Conservation (phyloP, 2,888 invertebrate species). For the Lithophane ornitopus region DNA sequence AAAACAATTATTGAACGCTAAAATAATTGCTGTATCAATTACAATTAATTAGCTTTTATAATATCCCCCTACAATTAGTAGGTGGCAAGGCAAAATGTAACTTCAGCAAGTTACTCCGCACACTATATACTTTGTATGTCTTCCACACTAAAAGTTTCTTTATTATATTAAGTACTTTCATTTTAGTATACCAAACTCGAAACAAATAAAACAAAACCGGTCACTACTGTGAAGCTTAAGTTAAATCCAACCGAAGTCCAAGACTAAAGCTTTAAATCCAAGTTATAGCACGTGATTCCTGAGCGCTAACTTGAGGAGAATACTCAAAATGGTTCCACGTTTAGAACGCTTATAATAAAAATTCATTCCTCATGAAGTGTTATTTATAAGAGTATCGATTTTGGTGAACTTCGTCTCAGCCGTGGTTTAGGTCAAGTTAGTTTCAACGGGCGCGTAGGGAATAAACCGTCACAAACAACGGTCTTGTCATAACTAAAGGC, state of each 20-base stretch:
- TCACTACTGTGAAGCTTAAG: conserved; percentile 50
- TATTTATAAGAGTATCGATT: conserved; percentile 35
- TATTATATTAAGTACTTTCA: conserved; percentile 44
- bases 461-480: conserved; percentile 42
- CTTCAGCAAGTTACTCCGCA: conserved; percentile 12
- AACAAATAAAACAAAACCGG: conserved; percentile 59
- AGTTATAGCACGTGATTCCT: conserved; percentile 54
- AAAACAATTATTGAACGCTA: not conserved
- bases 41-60: conserved; percentile 11
- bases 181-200: conserved; percentile 46
- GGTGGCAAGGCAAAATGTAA: conserved; percentile 3
- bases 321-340: conserved; percentile 42
- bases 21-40: not conserved
- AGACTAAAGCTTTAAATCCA: conserved; percentile 59
- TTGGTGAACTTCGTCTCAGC: not conserved
- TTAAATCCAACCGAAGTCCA: conserved; percentile 51
- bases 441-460: conserved; percentile 10
- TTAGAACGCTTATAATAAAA: conserved; percentile 47
- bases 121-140: conserved; percentile 22
- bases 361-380: conserved; percentile 10
- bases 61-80: not conserved
- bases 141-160: conserved; percentile 39
- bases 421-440: conserved; percentile 18
- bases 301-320: conserved; percentile 40
- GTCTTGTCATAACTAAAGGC: conserved; percentile 47